phyloP scores from a whole-genome alignment of 2,113 vertebrate genomes.

The Gulo gulo region DNA sequence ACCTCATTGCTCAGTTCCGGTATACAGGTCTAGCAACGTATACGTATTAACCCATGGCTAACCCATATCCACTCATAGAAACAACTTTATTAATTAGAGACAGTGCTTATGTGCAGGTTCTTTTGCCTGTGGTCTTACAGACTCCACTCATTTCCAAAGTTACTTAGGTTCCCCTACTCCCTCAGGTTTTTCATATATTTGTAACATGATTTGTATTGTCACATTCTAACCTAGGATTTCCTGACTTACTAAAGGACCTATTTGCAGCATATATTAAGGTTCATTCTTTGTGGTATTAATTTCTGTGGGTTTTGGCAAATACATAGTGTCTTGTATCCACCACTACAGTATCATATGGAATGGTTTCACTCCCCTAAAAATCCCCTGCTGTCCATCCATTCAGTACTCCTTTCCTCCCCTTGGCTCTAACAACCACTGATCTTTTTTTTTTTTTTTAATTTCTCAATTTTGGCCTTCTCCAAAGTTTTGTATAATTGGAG shows the following conservation, averaged over 20 bases:
- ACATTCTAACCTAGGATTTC: not conserved
- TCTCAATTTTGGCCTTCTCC: not conserved
- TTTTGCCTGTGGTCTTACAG: not conserved
- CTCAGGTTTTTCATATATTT: not conserved
- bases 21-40: not conserved
- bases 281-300: not conserved
- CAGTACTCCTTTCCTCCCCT: not conserved
- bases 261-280: not conserved
- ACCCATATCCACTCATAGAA: accelerated
- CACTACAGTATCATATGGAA: not conserved
- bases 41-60: not conserved
- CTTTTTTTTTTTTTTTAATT: not conserved
- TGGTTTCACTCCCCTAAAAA: not conserved
- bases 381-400: not conserved
- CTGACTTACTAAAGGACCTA: not conserved
- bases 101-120: not conserved
- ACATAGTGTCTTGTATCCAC: accelerated
- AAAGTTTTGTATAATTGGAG: not conserved
- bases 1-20: not conserved
- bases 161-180: too few relatives aligned
- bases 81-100: not conserved
- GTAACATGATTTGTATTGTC: not conserved
- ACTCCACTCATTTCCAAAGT: not conserved
- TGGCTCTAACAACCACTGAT: not conserved
- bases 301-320: not conserved